phyloP scores from a whole-genome alignment of 2,113 vertebrate genomes.

The Tachysurus fulvidraco region DNA sequence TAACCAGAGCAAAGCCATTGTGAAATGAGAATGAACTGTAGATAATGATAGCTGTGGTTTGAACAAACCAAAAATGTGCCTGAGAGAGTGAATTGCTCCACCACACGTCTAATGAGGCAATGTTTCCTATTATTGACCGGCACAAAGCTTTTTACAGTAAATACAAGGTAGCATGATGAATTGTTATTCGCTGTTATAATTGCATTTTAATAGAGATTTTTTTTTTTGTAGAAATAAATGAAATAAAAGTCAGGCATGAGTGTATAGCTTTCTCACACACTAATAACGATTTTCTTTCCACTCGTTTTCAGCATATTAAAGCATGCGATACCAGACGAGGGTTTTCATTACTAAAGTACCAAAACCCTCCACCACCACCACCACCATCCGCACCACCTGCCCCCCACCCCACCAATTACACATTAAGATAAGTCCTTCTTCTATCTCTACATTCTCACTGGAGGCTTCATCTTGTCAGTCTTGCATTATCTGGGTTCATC shows the following conservation, averaged over 20 bases:
- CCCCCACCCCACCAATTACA: not conserved
- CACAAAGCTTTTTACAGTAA: constrained; percentile 36
- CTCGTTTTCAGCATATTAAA: constrained; percentile 34
- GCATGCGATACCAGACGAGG: not conserved
- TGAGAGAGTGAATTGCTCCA: constrained; percentile 55
- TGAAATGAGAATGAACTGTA: constrained; percentile 67
- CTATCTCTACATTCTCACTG: constrained; percentile 51
- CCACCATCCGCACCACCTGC: not conserved
- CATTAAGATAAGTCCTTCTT: constrained; percentile 23
- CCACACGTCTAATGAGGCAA: constrained; percentile 48
- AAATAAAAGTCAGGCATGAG: constrained; percentile 31
- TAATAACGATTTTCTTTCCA: constrained; percentile 30
- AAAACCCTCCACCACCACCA: not conserved
- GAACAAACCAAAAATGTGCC: constrained; percentile 52
- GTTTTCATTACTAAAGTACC: constrained; percentile 39
- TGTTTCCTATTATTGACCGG: constrained; percentile 53
- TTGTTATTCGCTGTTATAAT: constrained; percentile 33
- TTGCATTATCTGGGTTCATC: constrained; percentile 71
- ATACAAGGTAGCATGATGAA: constrained; percentile 42
- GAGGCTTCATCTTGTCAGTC: constrained; percentile 66
- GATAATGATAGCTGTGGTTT: constrained; percentile 53
- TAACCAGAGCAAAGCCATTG: constrained; percentile 69
- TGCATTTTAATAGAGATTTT: constrained; percentile 33
- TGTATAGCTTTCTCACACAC: constrained; percentile 14
- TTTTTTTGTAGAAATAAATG: constrained; percentile 24